phyloP scores from a whole-genome alignment of 2,888 invertebrate genomes.

The Myathropa florea region DNA sequence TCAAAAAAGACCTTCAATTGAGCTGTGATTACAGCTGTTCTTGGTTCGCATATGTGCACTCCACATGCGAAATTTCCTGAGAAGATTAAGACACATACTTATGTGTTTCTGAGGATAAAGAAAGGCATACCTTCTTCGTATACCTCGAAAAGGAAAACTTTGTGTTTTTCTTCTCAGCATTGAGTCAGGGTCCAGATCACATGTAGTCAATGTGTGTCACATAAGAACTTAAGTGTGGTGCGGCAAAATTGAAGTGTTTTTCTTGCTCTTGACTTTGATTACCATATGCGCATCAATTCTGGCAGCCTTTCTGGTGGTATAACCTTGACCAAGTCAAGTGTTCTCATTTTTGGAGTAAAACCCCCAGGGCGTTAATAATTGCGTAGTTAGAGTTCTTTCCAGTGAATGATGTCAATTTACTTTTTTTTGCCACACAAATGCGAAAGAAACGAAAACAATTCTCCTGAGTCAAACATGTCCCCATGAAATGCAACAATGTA shows the following conservation, averaged over 20 bases:
- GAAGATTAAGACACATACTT: not conserved
- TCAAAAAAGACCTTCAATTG: not conserved
- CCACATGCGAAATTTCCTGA: not conserved
- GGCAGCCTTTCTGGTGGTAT: not conserved
- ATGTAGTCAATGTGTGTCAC: not conserved
- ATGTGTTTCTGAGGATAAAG: not conserved
- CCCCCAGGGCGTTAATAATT: too few species aligned
- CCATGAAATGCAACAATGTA: too few species aligned
- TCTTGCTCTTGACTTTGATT: not conserved
- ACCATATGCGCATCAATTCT: not conserved
- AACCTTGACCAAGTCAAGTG: not conserved
- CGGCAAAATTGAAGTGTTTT: not conserved
- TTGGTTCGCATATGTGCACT: not conserved
- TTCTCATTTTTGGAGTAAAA: too few species aligned
- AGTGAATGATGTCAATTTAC: too few species aligned
- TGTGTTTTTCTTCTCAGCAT: not conserved
- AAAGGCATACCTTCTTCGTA: not conserved
- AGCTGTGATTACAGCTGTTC: not conserved
- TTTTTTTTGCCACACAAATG: too few species aligned
- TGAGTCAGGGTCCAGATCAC: not conserved
- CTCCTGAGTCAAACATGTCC: too few species aligned
- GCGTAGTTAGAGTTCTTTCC: too few species aligned
- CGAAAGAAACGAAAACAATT: too few species aligned
- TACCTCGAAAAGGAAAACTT: not conserved
- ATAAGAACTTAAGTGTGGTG: not conserved